Evolutionary conservation across 2,113 vertebrate species (phyloP), one percentile per base, ranked within the genome.

Genomic region (Anseranas semipalmata): DNA sequence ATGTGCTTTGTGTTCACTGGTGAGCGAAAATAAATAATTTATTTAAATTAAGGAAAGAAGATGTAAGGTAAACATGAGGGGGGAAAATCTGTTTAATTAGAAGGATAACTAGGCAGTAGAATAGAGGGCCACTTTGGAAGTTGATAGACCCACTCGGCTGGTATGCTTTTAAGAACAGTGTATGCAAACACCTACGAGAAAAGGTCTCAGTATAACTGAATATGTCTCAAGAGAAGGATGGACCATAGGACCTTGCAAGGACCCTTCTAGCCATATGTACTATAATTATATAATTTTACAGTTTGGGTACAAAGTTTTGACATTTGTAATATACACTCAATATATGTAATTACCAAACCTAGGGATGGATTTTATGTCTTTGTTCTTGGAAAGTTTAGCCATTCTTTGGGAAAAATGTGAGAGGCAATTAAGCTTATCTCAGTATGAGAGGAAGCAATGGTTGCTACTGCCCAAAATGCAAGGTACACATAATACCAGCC

Each of bases 21-120:
- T 79, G 21, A 88, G 76, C 25, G n/a, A 83, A 90, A 93, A 82
- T 56, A 60, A 79, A 35, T 68, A 91, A 68, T 8, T 17, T 10
- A 25, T 46, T 93, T 79, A 68, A 85, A 75, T 30, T 46, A 93
- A 87, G 25, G 63, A 85, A 85, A 85, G 3, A 67, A 37, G 25
- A 82, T n/a, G 28, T 18, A 78, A 94, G 32, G 30, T 55, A 95
- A 93, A 84, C 35, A 80, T 10, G 4, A 59, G 7, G 52, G n/a
- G 12, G 3, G 7, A 21, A 53, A 53, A 32, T 15, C 8, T 59
- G 28, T 60, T 12, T 65, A 79, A 82, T 85, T 93, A 59, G 30
- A 79, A 85, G 30, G 8, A 56, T 79, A 83, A 90, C 85, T 43
- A 83, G 18, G 6, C 22, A 90, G 22, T 4, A 74, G 55, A 41